Percentiles rank a stretch among this genome's conserved stretches.
phyloP scores from a whole-genome alignment of 2,888 invertebrate species.

The Parnassius smintheus region DNA sequence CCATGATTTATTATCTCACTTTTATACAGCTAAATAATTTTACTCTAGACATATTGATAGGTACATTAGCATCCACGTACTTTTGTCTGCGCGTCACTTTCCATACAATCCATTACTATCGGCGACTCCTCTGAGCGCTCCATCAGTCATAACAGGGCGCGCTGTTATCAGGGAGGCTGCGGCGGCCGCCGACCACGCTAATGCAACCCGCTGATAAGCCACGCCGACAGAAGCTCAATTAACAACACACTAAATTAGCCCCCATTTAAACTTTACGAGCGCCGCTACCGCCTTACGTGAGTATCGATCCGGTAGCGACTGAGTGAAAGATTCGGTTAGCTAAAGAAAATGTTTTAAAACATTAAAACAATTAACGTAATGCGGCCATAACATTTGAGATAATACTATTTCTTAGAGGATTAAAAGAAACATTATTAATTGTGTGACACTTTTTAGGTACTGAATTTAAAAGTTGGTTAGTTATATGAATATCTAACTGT shows the following conservation, averaged over 20 bases:
- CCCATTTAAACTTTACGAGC: conserved; percentile 79
- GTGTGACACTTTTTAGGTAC: not conserved
- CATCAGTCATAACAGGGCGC: conserved; percentile 61
- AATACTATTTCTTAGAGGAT: not conserved
- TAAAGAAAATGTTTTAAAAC: not conserved
- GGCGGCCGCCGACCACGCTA: conserved; percentile 55
- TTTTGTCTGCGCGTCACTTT: conserved; percentile 26
- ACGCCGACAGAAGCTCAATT: conserved; percentile 73
- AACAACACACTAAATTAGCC: conserved; percentile 79
- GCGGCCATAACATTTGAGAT: conserved; percentile 4
- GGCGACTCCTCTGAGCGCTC: conserved; percentile 22
- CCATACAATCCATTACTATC: conserved; percentile 30
- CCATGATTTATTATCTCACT: too few species aligned
- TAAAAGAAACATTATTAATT: not conserved
- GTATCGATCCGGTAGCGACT: conserved; percentile 45
- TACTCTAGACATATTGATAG: too few species aligned
- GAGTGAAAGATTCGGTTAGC: not conserved
- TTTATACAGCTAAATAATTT: too few species aligned
- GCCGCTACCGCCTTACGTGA: conserved; percentile 78
- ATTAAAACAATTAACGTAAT: conserved; percentile 1
- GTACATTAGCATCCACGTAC: not conserved
- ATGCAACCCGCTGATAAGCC: conserved; percentile 68
- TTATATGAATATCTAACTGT: too few species aligned
- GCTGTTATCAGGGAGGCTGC: conserved; percentile 46
- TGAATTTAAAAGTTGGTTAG: too few species aligned